Base-by-base conservation (phyloP, 1,140 invertebrate genomes). In the Orussus abietinus region DNA sequence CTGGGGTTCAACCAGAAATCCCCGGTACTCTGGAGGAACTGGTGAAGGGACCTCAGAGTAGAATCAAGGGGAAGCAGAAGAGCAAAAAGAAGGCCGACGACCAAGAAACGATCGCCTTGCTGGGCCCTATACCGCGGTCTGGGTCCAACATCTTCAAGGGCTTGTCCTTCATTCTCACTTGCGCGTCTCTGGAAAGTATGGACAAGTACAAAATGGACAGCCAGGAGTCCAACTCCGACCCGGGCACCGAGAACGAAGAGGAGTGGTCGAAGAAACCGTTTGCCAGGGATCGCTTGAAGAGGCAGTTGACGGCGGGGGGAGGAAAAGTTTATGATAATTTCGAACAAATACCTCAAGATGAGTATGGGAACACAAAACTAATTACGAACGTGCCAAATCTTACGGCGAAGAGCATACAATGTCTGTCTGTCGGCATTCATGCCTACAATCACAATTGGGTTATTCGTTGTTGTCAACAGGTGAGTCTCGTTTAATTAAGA, bases 401-500 rank as follows among this genome's bases (percentile, higher is more conserved):
- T n/a, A 80, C 79, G 2, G 75, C 73, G 1, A 82, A 80, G 40
- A 77, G 74, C 47, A 66, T 82, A 20, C 66, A 77, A 18, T 80
- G 78, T 42, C 49, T 82, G 2, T 76, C 76, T 0, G 74, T 74
- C 3, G 75, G 76, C 12, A 75, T 82, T 3, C 45, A 39, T 4
- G 42, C 72, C 0, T 54, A 77, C 7, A 73, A 69, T 45, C 78
- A 81, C 49, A 69, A 66, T n/a, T 82, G 79, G 79, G 69, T 81
- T 22, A 76, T 80, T 12, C 52, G 64, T 18, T 74, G 70, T 41
- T 81, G 79, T 50, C 47, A 53, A 22, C 49, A 69, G 33, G 69
- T 65, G 33, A 53, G 47, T 56, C 13, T 34, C 25, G 7, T 38
- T 19, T 42, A 3, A 10, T 10, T 22, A 31, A 29, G 4, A 20